A percentile compares a stretch with the other conserved stretches of the same genome.
These are phyloP conservation scores for Oriolus oriolus DNA, from an alignment of 2,113 vertebrate species.

Conservation along the genomic window DNA sequence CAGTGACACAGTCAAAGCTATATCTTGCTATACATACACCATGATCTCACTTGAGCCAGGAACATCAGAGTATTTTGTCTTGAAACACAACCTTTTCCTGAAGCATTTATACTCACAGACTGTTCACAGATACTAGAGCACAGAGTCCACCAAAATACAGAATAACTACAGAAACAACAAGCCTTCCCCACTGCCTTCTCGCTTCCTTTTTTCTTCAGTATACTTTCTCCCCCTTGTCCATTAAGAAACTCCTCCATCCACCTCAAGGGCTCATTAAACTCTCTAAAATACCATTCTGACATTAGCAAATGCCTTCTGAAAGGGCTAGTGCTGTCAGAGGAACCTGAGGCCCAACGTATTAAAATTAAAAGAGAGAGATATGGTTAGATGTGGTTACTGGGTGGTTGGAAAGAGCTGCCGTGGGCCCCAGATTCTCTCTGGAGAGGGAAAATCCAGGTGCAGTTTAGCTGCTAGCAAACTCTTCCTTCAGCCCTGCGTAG, in stretches of 20 bases:
- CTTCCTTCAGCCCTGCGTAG: too few species aligned
- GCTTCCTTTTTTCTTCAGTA: not conserved
- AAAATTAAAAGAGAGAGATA: too few species aligned
- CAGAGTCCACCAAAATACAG: not conserved
- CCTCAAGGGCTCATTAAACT: not conserved
- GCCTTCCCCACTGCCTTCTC: not conserved
- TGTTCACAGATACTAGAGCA: not conserved
- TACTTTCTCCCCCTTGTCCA: not conserved
- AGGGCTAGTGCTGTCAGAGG: not conserved
- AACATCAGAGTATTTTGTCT: conserved; percentile 20
- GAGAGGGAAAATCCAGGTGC: too few species aligned
- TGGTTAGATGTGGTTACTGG: too few species aligned
- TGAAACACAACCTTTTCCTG: conserved; percentile 1
- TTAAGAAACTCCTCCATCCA: not conserved
- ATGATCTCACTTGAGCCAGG: conserved; percentile 16
- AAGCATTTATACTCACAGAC: not conserved
- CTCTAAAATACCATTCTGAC: not conserved
- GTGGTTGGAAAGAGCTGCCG: too few species aligned
- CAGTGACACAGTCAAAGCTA: not conserved
- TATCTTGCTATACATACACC: not conserved
- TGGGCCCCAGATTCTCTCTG: too few species aligned
- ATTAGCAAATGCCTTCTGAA: not conserved
- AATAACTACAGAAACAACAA: not conserved
- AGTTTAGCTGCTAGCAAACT: too few species aligned
- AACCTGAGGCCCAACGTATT: not conserved